Evolutionary conservation across 2,113 vertebrate genomes (phyloP), one percentile per base, ranked within the genome.

Genomic region (Vidua macroura): DNA sequence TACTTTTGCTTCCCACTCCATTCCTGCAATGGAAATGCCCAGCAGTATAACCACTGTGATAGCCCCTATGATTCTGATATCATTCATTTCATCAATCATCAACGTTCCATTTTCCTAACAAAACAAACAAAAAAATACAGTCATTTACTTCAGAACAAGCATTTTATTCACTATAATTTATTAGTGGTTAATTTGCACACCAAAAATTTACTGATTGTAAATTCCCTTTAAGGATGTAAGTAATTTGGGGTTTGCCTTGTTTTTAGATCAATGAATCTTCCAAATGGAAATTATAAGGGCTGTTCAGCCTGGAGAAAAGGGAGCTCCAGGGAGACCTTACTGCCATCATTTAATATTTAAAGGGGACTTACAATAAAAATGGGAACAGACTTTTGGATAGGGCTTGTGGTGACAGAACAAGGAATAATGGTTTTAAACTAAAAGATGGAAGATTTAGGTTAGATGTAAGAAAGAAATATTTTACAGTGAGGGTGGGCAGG

Each of bases 1-100:
- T 97, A 99, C 99, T 98, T 99, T 99, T 74, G 99, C 98, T 97
- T 99, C 99, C 99, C 99, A 99, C 70, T 99, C 99, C 99, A 99
- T 99, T 90, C 99, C 99, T 52, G 99, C 99, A 66, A 99, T 98
- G 3, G 99, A 99, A 96, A 99, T 99, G 13, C 99, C 99, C 62
- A 99, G 95, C 20, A 99, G 98, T 41, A 99, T 63, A 49, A 99
- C 98, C 10, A 99, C 98, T 1, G 99, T 99, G 92, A 99, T 98
- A 92, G 99, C 98, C 44, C 99, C 99, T 55, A 99, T 98, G 92
- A 99, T 99, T 85, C 99, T 98, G 86, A 99, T 98, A 68, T 99
- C 99, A 81, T 99, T 99, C 78, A 96, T 92, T 41, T 97, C 72
- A 97, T 99, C 99, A 1, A 98, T 96, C 99, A 99, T 99, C 91